Conservation (phyloP, 2,113 vertebrate genomes). For the Pteropus alecto region DNA sequence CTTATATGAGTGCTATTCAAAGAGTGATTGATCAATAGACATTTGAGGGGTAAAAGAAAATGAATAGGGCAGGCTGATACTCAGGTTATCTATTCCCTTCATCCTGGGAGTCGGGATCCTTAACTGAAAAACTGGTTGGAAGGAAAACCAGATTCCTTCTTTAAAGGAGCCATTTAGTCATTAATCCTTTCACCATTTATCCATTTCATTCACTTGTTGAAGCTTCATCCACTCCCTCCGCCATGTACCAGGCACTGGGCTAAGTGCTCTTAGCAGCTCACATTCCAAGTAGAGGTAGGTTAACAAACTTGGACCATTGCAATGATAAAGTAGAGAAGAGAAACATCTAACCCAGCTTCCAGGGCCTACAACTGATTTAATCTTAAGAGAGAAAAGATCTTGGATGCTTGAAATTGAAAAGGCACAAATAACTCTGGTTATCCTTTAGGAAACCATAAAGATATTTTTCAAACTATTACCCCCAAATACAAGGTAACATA, state of each 20-base stretch:
- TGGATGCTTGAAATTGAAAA: background rate
- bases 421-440: background rate
- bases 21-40: background rate
- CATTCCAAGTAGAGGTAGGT: background rate
- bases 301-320: background rate
- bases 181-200: background rate
- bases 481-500: background rate
- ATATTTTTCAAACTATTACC: background rate
- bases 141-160: background rate
- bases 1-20: background rate
- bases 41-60: background rate
- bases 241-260: background rate
- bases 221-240: background rate
- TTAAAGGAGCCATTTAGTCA: background rate
- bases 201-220: background rate
- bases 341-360: background rate
- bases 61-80: background rate
- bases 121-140: background rate
- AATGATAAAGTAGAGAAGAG: background rate
- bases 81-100: background rate
- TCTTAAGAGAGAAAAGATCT: background rate
- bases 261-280: background rate
- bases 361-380: background rate
- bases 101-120: background rate
- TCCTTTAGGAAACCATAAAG: background rate